These are phyloP conservation scores for Phalanger gymnotis DNA, from an alignment of 2,797 vertebrate genomes.

Conservation along the genomic window DNA sequence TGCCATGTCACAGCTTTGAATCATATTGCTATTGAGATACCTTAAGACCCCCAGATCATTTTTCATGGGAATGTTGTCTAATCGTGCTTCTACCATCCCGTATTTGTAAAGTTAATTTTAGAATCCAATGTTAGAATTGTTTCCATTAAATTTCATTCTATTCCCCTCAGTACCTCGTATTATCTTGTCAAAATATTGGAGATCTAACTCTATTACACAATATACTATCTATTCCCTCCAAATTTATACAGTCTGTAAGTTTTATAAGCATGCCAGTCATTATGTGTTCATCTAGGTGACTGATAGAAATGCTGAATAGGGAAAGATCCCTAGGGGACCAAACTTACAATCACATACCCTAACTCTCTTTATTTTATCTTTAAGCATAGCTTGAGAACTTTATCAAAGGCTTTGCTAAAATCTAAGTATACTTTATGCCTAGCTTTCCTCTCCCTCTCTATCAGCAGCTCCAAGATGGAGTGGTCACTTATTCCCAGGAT, in stretches of 20 bases:
- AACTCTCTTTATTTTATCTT: background rate
- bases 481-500: background rate
- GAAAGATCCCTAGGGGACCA: background rate
- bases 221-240: background rate
- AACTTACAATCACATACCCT: background rate
- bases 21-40: background rate
- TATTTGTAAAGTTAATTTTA: background rate
- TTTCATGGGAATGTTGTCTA: background rate
- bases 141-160: background rate
- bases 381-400: background rate
- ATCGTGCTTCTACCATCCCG: background rate
- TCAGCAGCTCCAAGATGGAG: background rate
- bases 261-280: background rate
- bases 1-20: background rate
- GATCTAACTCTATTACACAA: background rate
- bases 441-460: background rate
- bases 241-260: background rate
- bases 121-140: background rate
- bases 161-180: background rate
- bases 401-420: background rate
- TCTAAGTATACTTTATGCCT: background rate
- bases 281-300: background rate
- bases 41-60: background rate
- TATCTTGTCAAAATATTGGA: background rate
- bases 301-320: background rate